Evolutionary conservation across 2,888 invertebrate species (phyloP).

Genomic region (Ophioninae sp.): DNA sequence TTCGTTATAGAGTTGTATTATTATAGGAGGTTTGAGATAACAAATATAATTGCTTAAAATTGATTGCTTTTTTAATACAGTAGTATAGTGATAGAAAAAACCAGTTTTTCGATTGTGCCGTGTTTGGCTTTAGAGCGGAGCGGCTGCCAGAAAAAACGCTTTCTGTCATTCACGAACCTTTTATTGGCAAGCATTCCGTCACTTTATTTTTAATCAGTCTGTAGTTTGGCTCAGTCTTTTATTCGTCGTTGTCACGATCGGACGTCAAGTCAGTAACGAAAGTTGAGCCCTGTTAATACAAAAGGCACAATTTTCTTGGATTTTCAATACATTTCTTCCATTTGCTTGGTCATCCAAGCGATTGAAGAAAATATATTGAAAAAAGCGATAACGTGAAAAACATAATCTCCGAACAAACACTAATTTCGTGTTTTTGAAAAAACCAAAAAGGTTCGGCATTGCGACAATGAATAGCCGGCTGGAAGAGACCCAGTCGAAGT

Average conservation of each 20-base stretch:
- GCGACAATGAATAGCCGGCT: constrained; percentile 79
- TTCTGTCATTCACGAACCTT: neutral
- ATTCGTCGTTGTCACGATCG: neutral
- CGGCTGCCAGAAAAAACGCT: neutral
- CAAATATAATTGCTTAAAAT: too few species aligned
- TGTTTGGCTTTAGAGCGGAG: neutral
- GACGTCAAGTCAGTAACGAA: constrained; percentile 23
- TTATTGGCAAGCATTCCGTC: constrained; percentile 35
- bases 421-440: neutral
- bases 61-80: too few species aligned
- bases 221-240: constrained; percentile 20
- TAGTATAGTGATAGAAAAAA: too few species aligned
- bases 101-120: neutral
- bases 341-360: too few species aligned
- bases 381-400: too few species aligned
- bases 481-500: constrained; percentile 85
- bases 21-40: too few species aligned
- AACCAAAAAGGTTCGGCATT: constrained; percentile 42
- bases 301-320: neutral
- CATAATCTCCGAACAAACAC: neutral
- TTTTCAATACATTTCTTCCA: neutral
- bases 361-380: too few species aligned
- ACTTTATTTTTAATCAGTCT: constrained; percentile 46
- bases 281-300: neutral
- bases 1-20: too few species aligned